These are phyloP conservation scores for Hypena proboscidalis DNA, from an alignment of 2,888 invertebrate species.

Conservation along the genomic window DNA sequence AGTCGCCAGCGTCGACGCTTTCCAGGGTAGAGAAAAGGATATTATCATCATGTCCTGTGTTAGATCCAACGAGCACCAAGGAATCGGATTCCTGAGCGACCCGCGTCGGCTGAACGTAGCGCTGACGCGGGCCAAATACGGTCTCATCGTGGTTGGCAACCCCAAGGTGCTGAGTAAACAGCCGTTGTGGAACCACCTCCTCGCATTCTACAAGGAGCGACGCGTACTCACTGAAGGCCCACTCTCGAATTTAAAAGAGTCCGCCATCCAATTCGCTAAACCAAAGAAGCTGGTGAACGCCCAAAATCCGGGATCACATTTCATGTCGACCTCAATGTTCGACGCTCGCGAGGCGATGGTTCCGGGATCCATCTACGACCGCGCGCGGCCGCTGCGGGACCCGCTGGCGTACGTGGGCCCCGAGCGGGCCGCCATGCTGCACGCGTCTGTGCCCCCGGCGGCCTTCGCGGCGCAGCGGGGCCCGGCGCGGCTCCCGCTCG, in stretches of 20 bases:
- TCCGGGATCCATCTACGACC: constrained; percentile 96
- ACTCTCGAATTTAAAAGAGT: constrained; percentile 97
- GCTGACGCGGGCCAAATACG: constrained; percentile 98
- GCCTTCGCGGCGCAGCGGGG: constrained; percentile 97
- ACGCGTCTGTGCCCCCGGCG: constrained; percentile 95
- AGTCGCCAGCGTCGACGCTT: constrained; percentile 99
- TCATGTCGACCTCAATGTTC: constrained; percentile 98
- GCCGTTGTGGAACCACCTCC: constrained; percentile 98
- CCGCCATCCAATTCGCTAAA: constrained; percentile 98
- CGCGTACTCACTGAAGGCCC: constrained; percentile 99
- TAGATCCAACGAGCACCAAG: constrained; percentile 98
- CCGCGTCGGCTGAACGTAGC: constrained; percentile 99
- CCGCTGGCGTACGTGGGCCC: constrained; percentile 97
- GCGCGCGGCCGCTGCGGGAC: constrained; percentile 93
- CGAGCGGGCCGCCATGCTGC: constrained; percentile 90
- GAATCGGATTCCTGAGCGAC: constrained; percentile 99
- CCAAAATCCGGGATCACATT: constrained; percentile 97
- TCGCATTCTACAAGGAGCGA: constrained; percentile 99
- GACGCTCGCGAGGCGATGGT: constrained; percentile 98
- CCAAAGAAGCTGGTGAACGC: constrained; percentile 98
- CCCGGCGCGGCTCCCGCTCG: constrained; percentile 88
- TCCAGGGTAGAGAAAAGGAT: constrained; percentile 99
- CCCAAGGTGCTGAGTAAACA: constrained; percentile 99
- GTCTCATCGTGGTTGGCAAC: constrained; percentile 99
- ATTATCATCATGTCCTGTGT: constrained; percentile 99